Base-by-base conservation (phyloP, 2,113 vertebrate species). In the Clarias magur region DNA sequence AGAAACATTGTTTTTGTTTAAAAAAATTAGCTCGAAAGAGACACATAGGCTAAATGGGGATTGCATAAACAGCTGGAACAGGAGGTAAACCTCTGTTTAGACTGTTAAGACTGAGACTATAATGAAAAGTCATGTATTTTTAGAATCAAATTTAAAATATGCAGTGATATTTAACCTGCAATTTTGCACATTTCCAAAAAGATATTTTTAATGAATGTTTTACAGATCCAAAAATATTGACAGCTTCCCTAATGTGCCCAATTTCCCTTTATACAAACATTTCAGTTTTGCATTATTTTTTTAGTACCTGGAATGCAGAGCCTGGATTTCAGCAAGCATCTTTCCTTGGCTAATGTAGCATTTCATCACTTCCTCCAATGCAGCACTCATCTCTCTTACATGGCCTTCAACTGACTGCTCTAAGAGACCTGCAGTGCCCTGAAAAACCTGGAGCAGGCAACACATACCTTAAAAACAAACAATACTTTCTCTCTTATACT, bases 301-400 rank as follows among this genome's bases (percentile, higher is more conserved):
- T 7, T 11, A 90, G 23, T 88, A 95, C 95, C 94, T 94, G 85
- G 90, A 92, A 38, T 93, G 93, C 59, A 95, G 92, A 2, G 85
- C 19, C 91, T 94, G 94, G 85, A 95, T 93, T 92, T 95, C 94
- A 2, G 88, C 62, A 90, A 95, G 92, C 89, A 95, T 92, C 81
- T 92, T 91, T 0, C 90, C 91, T 90, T 95, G 94, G 60, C 92
- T 92, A 48, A 87, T 6, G 67, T 93, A 95, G 15, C 89, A 48
- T 88, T 94, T 91, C 88, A 93, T 88, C 54, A 94, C 73, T 68
- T 93, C 92, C 88, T 93, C 88, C 87, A 95, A 86, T 84, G 90
- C 86, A 1, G 92, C 81, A 19, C 91, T 92, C 73, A 95, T 88
- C 83, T 93, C 86, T 10, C 85, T 79, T 19, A 88, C 27, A 0